Percentiles rank a stretch among this genome's conserved stretches.
Evolutionary conservation across 2,797 vertebrate genomes (phyloP).

Genomic region (Microctenopoma steveboyesi): DNA sequence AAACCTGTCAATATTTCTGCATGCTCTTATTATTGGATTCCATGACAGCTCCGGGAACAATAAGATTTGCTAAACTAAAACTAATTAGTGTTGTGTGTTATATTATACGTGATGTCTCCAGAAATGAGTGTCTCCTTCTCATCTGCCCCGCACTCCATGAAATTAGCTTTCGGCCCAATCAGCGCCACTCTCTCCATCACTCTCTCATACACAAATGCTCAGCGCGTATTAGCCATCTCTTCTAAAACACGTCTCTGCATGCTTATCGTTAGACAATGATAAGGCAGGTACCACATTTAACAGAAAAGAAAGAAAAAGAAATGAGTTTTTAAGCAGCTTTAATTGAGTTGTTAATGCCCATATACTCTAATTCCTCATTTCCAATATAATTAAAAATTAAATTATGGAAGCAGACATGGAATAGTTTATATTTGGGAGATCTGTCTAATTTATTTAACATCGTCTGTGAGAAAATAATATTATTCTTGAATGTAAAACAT

Average conservation of each 20-base stretch:
- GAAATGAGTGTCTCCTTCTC: too few species aligned
- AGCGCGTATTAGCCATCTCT: neutral
- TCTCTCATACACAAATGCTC: neutral
- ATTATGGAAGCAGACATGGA: neutral
- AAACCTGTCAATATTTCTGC: too few species aligned
- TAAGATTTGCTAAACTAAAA: too few species aligned
- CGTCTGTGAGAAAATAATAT: conserved; percentile 22
- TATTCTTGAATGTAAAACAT: conserved; percentile 11
- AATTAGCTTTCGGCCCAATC: conserved; percentile 14
- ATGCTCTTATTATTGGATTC: too few species aligned
- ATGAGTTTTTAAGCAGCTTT: conserved; percentile 10
- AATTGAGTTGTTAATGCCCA: conserved; percentile 16
- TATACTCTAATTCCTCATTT: conserved; percentile 12
- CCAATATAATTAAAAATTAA: conserved; percentile 7
- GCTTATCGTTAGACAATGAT: conserved; percentile 13
- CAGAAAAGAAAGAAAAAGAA: conserved; percentile 2
- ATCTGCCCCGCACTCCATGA: neutral
- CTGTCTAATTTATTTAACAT: conserved; percentile 33
- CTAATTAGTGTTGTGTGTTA: too few species aligned
- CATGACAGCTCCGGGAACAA: too few species aligned
- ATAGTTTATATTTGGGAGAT: conserved; percentile 16
- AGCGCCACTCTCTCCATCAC: neutral
- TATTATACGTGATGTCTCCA: too few species aligned
- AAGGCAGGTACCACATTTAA: neutral
- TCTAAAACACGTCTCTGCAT: neutral